These are phyloP conservation scores for Atherinomorus stipes DNA, from an alignment of 2,113 vertebrate genomes.

Conservation along the genomic window DNA sequence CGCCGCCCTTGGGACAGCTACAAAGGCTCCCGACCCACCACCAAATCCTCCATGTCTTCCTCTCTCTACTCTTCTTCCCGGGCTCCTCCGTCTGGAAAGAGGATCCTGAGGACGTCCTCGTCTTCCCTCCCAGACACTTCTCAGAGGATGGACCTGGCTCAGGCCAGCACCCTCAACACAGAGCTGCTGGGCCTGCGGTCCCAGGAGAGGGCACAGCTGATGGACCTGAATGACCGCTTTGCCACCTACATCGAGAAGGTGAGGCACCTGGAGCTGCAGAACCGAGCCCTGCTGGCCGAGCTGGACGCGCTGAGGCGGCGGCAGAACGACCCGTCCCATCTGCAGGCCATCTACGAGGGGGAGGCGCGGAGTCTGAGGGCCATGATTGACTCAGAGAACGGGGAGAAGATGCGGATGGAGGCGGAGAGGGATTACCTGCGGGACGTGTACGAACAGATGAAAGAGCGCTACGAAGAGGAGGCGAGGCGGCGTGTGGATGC, in stretches of 20 bases:
- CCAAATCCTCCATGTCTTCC: conserved; percentile 68
- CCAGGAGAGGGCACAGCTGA: conserved; percentile 85
- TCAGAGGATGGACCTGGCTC: conserved; percentile 77
- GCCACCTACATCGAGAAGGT: conserved; percentile 88
- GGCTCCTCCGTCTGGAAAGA: conserved; percentile 67
- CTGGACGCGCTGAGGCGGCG: conserved; percentile 78
- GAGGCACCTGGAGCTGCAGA: conserved; percentile 84
- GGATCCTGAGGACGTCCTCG: conserved; percentile 55
- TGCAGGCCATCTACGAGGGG: conserved; percentile 82
- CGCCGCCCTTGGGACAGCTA: conserved; percentile 78
- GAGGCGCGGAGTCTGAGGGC: conserved; percentile 80
- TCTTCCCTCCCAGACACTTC: conserved; percentile 49
- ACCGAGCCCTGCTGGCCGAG: conserved; percentile 80
- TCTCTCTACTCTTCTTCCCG: conserved; percentile 65
- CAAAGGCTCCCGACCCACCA: conserved; percentile 68
- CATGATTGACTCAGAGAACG: conserved; percentile 80
- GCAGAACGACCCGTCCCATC: conserved; percentile 79
- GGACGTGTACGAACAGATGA: conserved; percentile 74
- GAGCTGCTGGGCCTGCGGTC: conserved; percentile 84
- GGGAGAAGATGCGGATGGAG: conserved; percentile 81
- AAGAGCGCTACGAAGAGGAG: conserved; percentile 81
- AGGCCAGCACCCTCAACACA: conserved; percentile 79
- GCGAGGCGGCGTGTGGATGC: conserved; percentile 63
- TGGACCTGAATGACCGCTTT: conserved; percentile 87
- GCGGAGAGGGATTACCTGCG: conserved; percentile 78